Evolutionary conservation across 2,113 vertebrate species (phyloP).

Genomic region (Tupaia chinensis): DNA sequence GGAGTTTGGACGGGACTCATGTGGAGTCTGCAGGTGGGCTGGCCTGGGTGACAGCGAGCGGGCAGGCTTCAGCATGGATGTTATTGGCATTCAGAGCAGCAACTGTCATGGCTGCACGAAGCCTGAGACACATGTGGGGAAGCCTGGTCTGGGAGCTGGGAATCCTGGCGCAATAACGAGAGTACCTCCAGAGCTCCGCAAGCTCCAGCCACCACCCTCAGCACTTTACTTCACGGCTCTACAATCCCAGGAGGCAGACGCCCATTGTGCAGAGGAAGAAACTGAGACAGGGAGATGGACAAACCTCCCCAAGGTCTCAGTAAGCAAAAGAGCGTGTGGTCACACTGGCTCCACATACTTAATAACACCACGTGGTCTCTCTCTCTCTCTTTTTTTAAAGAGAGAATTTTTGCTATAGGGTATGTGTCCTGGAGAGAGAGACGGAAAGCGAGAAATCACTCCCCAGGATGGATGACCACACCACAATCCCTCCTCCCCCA

Average conservation of each 20-base stretch:
- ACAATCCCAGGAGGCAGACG: not conserved
- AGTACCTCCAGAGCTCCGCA: not conserved
- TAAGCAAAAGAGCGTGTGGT: not conserved
- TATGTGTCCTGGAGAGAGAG: too few species aligned
- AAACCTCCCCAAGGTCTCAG: not conserved
- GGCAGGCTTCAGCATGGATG: not conserved
- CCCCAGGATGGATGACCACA: too few species aligned
- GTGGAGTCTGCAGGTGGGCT: slow-evolving; percentile 65
- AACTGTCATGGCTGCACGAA: not conserved
- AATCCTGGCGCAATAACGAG: not conserved
- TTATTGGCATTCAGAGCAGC: not conserved
- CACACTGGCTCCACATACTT: not conserved
- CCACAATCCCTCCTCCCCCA: too few species aligned
- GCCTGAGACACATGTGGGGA: not conserved
- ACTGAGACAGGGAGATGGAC: not conserved
- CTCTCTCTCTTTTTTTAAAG: too few species aligned
- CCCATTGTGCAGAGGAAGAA: slow-evolving; percentile 65
- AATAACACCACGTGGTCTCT: not conserved
- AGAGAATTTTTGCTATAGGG: too few species aligned
- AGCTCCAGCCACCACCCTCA: not conserved
- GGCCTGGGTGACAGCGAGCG: not conserved
- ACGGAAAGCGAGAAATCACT: too few species aligned
- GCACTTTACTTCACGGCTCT: too few species aligned
- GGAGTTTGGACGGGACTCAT: slow-evolving; percentile 66
- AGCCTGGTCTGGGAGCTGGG: not conserved